Conservation (phyloP, 1,140 invertebrate genomes). For the Polypedilum vanderplanki region DNA sequence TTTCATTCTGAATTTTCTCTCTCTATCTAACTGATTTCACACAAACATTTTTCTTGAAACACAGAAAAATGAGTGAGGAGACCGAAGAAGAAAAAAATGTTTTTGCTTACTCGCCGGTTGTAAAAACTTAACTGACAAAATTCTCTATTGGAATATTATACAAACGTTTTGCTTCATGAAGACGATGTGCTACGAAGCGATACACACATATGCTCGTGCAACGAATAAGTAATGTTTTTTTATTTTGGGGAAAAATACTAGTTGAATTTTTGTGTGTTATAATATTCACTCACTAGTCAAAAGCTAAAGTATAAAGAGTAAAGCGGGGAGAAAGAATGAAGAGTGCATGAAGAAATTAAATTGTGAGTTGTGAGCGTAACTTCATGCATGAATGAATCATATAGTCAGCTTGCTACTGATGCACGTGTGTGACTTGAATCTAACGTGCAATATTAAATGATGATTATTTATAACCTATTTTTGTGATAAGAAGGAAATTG, state of each 20-base stretch:
- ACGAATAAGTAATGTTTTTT: conserved; percentile 18
- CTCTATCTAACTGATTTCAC: not conserved
- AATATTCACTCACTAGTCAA: not conserved
- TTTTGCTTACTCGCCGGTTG: conserved; percentile 15
- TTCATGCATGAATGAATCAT: not conserved
- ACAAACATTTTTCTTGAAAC: not conserved
- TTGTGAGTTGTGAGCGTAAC: not conserved
- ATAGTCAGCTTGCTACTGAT: too few relatives aligned
- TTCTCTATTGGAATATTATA: conserved; percentile 4
- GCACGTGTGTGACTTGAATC: too few relatives aligned
- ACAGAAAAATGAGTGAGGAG: not conserved
- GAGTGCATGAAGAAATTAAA: not conserved
- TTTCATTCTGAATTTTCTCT: not conserved
- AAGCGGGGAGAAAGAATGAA: not conserved
- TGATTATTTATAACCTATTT: too few relatives aligned
- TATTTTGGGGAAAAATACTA: not conserved
- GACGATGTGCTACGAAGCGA: not conserved
- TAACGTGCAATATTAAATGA: too few relatives aligned
- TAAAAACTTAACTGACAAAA: conserved; percentile 20
- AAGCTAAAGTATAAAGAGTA: not conserved
- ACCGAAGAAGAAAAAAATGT: not conserved
- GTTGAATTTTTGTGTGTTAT: not conserved
- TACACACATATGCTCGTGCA: conserved; percentile 9
- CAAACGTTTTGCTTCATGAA: not conserved
- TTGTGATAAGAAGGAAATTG: too few relatives aligned